Evolutionary conservation across 2,888 invertebrate genomes (phyloP).

Genomic region (Lagria hirta): DNA sequence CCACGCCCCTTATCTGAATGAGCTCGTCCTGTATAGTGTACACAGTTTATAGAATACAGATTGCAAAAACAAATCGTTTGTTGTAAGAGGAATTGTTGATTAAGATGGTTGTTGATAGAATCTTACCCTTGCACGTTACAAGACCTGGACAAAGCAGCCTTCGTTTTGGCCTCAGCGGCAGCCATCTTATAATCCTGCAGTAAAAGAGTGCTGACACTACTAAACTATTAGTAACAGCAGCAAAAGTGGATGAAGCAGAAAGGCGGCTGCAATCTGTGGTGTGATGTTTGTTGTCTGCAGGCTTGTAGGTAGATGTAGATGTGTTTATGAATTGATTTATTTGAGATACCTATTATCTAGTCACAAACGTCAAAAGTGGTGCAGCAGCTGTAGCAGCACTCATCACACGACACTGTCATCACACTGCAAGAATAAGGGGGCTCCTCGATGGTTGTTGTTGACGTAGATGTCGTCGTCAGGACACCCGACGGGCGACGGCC

Average conservation of each 20-base stretch:
- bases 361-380: conserved; percentile 40
- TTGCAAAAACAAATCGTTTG: no score
- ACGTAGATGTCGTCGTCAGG: conserved; percentile 51
- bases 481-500: conserved; percentile 50
- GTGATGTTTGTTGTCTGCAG: conserved; percentile 30
- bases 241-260: conserved; percentile 19
- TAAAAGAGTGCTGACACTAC: conserved; percentile 19
- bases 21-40: no score
- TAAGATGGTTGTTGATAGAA: no score
- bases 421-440: no score
- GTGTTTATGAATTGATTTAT: no score
- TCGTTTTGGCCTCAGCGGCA: conserved; percentile 46
- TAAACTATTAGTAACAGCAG: conserved; percentile 6
- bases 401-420: conserved; percentile 48
- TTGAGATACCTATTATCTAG: conserved; percentile 40
- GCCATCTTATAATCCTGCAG: conserved; percentile 49
- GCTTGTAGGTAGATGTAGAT: no score
- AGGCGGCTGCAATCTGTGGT: conserved; percentile 15
- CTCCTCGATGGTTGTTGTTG: no score
- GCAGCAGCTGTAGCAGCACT: no score
- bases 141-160: conserved; percentile 40
- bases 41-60: no score
- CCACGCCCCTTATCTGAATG: no score
- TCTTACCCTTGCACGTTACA: conserved; percentile 48
- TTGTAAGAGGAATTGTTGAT: no score